Evolutionary conservation across 2,113 vertebrate genomes (phyloP).

Genomic region (Bubo scandiacus): DNA sequence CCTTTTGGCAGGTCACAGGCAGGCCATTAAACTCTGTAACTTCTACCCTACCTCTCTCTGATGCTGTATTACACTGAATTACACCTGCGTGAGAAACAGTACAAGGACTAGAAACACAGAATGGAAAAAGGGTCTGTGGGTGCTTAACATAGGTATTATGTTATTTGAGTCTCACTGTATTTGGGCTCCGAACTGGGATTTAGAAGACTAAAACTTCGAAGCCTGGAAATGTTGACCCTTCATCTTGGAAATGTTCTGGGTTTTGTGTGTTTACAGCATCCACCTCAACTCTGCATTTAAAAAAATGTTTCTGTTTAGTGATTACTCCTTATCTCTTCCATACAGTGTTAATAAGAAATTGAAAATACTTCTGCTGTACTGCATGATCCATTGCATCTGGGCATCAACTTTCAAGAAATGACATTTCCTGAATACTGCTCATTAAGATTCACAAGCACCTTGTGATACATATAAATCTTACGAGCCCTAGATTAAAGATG

Average conservation of each 20-base stretch:
- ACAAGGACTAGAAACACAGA: background rate
- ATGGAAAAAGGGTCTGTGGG: background rate
- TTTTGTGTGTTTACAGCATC: background rate
- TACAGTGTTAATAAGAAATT: slow-evolving; percentile 25
- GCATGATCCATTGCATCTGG: background rate
- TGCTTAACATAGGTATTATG: background rate
- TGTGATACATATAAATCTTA: background rate
- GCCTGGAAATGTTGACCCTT: background rate
- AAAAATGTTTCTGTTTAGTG: slow-evolving; percentile 10
- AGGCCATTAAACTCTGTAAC: background rate
- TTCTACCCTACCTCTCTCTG: background rate
- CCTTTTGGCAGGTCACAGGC: background rate
- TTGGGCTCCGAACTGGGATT: background rate
- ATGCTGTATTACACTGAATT: background rate
- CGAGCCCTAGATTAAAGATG: background rate
- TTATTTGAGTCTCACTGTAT: background rate
- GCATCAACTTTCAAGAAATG: background rate
- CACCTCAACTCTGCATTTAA: background rate
- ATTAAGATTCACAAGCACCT: background rate
- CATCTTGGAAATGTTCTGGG: background rate
- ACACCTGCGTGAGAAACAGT: background rate
- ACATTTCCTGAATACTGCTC: background rate
- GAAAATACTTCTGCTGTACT: background rate
- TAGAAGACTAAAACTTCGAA: background rate
- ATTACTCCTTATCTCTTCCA: background rate